Evolutionary conservation across 2,797 vertebrate genomes (phyloP), one percentile per base, ranked within the genome.

Genomic region (Peromyscus nudipes): DNA sequence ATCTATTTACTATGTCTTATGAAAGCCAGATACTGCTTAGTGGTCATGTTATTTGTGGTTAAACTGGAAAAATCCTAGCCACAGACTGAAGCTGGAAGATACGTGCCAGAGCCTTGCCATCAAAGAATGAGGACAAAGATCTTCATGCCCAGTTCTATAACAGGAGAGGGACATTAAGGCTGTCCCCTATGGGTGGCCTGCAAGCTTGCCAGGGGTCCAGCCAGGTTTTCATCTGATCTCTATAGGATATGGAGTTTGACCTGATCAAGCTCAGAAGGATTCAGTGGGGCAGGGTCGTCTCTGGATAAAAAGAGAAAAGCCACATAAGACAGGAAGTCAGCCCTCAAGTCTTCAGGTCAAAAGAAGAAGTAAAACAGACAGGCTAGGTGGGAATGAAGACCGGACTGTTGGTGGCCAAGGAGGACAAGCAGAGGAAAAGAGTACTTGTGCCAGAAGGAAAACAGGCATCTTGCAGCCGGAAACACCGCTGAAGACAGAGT

Each of bases 11-110:
- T 99, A 71, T 98, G 98, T 87, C 99, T 99, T 96, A 99, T 99
- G 99, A 99, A 99, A 97, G 99, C 99, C 69, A 99, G 99, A 76
- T 99, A 99, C 98, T 99, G 99, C 96, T 99, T 99, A 94, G 99
- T 99, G 96, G 99, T 99, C n/a, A 99, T 87, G 99, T 99, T 96
- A 99, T 99, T 97, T 99, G 99, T 46, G 99, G 98, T 96, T 98
- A 99, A 97, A 99, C 99, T 91, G 99, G 99, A 96, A 99, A 99
- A 84, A 98, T 99, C 87, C 98, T 99, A 43, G 99, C 99, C 97
- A 98, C 99, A 95, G 99, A 99, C 62, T 67, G 6, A 85, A 34
- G 62, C 62, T 85, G 43, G 19, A 67, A 34, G 62, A 23, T 4
- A 46, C 6, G 5, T 14, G 43, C 62, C 43, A 49, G 83, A 67